phyloP scores from a whole-genome alignment of 2,113 vertebrate genomes.

The Theropithecus gelada region DNA sequence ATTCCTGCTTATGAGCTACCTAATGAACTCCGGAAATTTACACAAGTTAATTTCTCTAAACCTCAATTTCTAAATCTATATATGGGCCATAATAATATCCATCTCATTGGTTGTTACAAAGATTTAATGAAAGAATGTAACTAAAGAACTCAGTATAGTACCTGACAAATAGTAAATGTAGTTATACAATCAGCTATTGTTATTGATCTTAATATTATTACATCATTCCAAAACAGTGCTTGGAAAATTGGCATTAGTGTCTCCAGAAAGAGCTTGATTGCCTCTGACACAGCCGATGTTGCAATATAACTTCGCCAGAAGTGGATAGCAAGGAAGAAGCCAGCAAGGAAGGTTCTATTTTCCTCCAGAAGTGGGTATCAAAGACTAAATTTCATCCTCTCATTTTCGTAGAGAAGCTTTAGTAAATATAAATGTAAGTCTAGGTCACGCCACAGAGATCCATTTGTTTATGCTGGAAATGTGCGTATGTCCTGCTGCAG shows the following conservation, averaged over 20 bases:
- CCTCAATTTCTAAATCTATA: not conserved
- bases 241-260: not conserved
- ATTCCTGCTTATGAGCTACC: too few relatives aligned
- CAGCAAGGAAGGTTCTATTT: not conserved
- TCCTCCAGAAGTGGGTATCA: not conserved
- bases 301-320: not conserved
- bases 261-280: not conserved
- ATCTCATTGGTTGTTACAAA: not conserved
- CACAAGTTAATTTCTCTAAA: not conserved
- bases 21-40: not conserved
- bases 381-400: not conserved
- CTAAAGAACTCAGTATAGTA: not conserved
- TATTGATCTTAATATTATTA: not conserved
- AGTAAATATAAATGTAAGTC: not conserved
- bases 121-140: not conserved
- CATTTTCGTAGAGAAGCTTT: not conserved
- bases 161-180: not conserved
- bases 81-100: not conserved
- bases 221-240: not conserved
- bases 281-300: not conserved
- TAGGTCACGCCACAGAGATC: not conserved
- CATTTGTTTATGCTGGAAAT: slow-evolving; percentile 22
- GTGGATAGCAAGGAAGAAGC: not conserved
- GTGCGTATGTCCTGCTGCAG: not conserved
- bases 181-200: not conserved